Base-by-base conservation (phyloP, 2,113 vertebrate genomes). In the Brachypteracias leptosomus region DNA sequence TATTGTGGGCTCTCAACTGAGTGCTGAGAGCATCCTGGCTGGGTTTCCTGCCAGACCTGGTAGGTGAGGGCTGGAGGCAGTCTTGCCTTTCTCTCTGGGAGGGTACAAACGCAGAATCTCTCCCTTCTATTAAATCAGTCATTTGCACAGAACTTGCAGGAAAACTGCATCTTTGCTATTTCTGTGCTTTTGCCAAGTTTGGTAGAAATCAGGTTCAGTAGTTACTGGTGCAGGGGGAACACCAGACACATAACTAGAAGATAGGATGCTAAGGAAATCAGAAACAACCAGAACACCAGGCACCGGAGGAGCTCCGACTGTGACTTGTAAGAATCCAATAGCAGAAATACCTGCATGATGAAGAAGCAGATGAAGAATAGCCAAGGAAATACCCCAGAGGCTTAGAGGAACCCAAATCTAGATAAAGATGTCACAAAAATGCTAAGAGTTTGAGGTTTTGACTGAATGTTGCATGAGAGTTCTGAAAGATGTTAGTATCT, bases 341-440 rank as follows among this genome's bases (percentile, higher is more conserved):
- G 67, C 57, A 91, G 76, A 88, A 94, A 94, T 85, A 87, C 81
- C 80, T 92, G 57, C 87, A 62, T 76, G 81, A 91, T 82, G 81
- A 95, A 87, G 55, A 58, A 74, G 47, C 22, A 90, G 79, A 59
- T 59, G 88, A 63, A 88, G 73, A 86, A 57, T 36, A 89, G 75
- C n/a, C 33, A 21, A 5, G 72, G 80, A 68, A 82, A 88, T 78
- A 87, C 44, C 44, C 20, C 2, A 2, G n/a, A 89, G 77, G 73
- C 62, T 89, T 78, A 79, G 40, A 72, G 74, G 80, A 95, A 44
- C 70, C 24, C 36, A 62, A 18, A 81, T 72, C 65, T 63, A 67
- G 49, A 79, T 61, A 89, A 52, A 25, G 25, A 33, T 10, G 3
- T 81, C 57, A 51, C 11, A 73, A 57, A 89, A 89, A 91, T 76